Evolutionary conservation across 2,113 vertebrate genomes (phyloP).

Genomic region (Gopherus flavomarginatus): DNA sequence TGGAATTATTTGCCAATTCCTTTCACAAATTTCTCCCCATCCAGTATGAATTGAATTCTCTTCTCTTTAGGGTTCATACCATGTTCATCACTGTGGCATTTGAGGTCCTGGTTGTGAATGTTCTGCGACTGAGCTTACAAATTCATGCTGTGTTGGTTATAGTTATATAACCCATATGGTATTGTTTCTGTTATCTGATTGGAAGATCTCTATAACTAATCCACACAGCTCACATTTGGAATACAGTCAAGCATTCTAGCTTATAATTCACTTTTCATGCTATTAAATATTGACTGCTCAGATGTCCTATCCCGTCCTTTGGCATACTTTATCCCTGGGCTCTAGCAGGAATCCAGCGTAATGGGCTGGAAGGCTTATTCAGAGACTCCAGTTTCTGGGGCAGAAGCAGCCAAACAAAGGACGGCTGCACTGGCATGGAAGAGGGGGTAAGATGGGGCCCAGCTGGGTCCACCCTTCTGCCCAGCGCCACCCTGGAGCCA

Average conservation of each 20-base stretch:
- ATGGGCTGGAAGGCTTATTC: neutral
- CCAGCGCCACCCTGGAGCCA: neutral
- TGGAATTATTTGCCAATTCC: neutral
- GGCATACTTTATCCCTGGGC: neutral
- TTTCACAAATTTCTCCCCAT: neutral
- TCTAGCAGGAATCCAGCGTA: neutral
- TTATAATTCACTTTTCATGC: neutral
- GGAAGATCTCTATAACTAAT: neutral
- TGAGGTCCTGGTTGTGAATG: neutral
- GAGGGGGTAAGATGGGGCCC: neutral
- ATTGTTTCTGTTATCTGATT: neutral
- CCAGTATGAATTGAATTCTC: neutral
- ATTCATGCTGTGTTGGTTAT: neutral
- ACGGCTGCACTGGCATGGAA: neutral
- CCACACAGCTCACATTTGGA: neutral
- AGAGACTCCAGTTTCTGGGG: neutral
- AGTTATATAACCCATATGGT: neutral
- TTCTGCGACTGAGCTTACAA: neutral
- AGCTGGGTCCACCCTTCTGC: neutral
- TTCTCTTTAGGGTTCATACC: neutral
- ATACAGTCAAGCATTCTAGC: neutral
- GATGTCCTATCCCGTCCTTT: neutral
- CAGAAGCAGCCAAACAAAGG: neutral
- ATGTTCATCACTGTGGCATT: neutral
- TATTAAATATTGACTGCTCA: neutral